phyloP scores from a whole-genome alignment of 2,797 vertebrate species.

The Pagetopsis macropterus region DNA sequence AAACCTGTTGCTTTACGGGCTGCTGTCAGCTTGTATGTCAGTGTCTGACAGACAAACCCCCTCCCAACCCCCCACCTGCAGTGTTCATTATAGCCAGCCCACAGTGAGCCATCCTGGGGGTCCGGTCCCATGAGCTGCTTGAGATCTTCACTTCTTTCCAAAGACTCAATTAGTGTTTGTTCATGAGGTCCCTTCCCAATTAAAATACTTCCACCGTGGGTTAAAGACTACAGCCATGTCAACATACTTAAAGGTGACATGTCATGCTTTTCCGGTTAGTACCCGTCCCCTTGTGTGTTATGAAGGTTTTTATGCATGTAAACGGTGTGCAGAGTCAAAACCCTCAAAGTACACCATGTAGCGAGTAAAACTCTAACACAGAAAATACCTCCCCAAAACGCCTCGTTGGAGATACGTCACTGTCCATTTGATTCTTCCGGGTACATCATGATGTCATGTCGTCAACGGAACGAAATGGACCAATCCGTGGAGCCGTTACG shows the following conservation, averaged over 20 bases:
- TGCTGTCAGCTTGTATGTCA: not conserved
- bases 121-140: not conserved
- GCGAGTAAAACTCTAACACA: too few relatives aligned
- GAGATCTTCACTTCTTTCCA: not conserved
- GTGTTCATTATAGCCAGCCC: constrained; percentile 9
- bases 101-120: not conserved
- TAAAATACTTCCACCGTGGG: not conserved
- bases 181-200: not conserved
- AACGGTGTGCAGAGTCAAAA: too few relatives aligned
- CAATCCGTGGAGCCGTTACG: too few relatives aligned
- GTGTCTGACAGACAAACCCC: not conserved
- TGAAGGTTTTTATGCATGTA: too few relatives aligned
- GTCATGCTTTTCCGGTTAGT: too few relatives aligned
- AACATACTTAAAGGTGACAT: not conserved
- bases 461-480: too few relatives aligned
- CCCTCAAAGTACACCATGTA: too few relatives aligned
- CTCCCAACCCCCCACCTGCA: not conserved
- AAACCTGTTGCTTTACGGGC: not conserved
- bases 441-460: too few relatives aligned
- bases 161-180: not conserved
- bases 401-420: too few relatives aligned
- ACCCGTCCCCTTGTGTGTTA: too few relatives aligned
- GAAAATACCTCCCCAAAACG: too few relatives aligned
- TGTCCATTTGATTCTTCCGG: too few relatives aligned
- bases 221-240: not conserved